Evolutionary conservation across 1,140 invertebrate species (phyloP).

Genomic region (Mercenaria mercenaria): DNA sequence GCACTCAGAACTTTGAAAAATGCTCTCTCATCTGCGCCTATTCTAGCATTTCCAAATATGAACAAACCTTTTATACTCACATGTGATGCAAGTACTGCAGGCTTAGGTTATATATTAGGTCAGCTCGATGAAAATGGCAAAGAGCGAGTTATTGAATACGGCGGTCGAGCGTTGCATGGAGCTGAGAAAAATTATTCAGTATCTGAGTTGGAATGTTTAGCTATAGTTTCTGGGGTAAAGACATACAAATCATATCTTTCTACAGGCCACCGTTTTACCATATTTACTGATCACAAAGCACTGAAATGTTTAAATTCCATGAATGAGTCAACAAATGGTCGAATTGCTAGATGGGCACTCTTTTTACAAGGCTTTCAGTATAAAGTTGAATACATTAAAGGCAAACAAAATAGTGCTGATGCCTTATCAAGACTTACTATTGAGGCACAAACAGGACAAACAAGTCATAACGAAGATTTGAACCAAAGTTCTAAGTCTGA

Average conservation of each 20-base stretch:
- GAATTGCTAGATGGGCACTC: conserved; percentile 39
- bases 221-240: conserved; percentile 32
- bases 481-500: neutral
- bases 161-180: conserved; percentile 78
- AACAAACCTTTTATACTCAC: conserved; percentile 64
- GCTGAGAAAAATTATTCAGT: conserved; percentile 43
- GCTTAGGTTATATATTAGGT: conserved; percentile 37
- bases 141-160: conserved; percentile 48
- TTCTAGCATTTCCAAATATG: conserved; percentile 69
- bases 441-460: neutral
- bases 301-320: conserved; percentile 13
- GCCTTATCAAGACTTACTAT: conserved; percentile 12
- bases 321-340: neutral
- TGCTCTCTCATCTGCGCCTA: conserved; percentile 66
- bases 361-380: conserved; percentile 22
- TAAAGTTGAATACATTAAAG: neutral
- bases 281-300: conserved; percentile 59
- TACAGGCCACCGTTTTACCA: neutral
- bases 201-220: conserved; percentile 34
- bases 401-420: conserved; percentile 7
- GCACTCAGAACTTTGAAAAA: conserved; percentile 63
- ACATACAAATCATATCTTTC: conserved; percentile 37
- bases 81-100: conserved; percentile 53
- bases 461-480: neutral
- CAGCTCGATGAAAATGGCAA: conserved; percentile 21